These are phyloP conservation scores for Sprattus sprattus DNA, from an alignment of 2,113 vertebrate species.

Conservation along the genomic window DNA sequence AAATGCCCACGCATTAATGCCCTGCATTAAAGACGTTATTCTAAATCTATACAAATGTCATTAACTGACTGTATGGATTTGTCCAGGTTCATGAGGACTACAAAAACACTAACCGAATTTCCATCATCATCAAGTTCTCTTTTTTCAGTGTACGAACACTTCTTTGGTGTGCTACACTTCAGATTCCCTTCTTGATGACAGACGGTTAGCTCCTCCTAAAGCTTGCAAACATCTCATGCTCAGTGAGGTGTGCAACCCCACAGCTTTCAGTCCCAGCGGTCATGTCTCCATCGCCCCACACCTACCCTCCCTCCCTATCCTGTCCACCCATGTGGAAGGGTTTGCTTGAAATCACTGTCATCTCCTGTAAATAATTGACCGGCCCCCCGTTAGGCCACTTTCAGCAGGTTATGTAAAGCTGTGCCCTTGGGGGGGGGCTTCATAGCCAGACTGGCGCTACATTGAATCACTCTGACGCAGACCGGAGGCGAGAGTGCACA, in stretches of 20 bases:
- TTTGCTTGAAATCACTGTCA: slow-evolving; percentile 15
- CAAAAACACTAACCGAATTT: not conserved
- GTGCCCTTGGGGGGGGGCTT: not conserved
- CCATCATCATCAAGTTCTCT: not conserved
- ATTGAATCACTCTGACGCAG: not conserved
- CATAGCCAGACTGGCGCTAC: not conserved
- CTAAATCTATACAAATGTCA: not conserved
- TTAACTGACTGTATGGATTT: not conserved
- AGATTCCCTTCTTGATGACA: not conserved
- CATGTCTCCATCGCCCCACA: not conserved
- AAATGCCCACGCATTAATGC: not conserved
- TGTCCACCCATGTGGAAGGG: not conserved
- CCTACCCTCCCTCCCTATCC: not conserved
- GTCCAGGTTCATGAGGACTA: not conserved
- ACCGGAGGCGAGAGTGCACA: not conserved
- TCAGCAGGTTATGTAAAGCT: not conserved
- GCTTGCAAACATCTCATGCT: not conserved
- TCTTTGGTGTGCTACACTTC: not conserved
- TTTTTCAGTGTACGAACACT: not conserved
- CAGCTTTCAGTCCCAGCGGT: not conserved
- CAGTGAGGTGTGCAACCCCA: not conserved
- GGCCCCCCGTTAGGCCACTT: not conserved
- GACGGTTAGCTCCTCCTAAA: not conserved
- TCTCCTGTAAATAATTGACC: slow-evolving; percentile 15
- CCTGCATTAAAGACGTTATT: not conserved